These are phyloP conservation scores for Antedon mediterranea DNA, from an alignment of 53 echinoderm and acorn worm genomes.

Conservation along the genomic window DNA sequence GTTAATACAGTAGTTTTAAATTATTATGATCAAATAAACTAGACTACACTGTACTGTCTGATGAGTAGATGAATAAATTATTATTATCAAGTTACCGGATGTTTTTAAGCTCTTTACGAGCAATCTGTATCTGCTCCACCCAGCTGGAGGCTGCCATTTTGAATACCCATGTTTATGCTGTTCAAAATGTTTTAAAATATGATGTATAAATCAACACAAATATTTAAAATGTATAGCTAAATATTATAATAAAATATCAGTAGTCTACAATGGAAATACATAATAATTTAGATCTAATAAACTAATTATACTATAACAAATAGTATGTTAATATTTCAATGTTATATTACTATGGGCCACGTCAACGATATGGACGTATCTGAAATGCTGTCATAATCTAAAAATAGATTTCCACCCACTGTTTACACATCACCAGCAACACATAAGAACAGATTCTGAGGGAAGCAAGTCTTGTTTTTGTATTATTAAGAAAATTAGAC, in stretches of 20 bases:
- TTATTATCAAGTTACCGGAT: background rate
- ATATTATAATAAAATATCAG: background rate
- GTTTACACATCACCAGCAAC: background rate
- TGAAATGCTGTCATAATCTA: background rate
- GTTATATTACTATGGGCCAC: background rate
- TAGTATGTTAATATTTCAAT: background rate
- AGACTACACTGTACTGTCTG: too few species aligned
- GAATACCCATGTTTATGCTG: background rate
- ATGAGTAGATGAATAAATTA: too few species aligned
- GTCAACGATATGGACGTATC: background rate
- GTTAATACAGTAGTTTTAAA: too few species aligned
- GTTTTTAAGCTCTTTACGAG: background rate
- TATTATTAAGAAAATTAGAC: too few species aligned
- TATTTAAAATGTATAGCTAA: background rate
- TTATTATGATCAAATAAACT: too few species aligned
- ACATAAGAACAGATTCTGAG: too few species aligned
- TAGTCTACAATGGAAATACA: too few species aligned
- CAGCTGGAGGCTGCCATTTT: background rate
- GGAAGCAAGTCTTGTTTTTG: too few species aligned
- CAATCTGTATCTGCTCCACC: background rate
- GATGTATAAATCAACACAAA: background rate
- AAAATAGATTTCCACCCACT: background rate
- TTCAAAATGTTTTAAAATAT: background rate
- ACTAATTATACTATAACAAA: background rate
- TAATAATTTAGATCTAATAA: too few species aligned